Evolutionary conservation across 1,140 invertebrate species (phyloP).

Genomic region (Gryllus bimaculatus): DNA sequence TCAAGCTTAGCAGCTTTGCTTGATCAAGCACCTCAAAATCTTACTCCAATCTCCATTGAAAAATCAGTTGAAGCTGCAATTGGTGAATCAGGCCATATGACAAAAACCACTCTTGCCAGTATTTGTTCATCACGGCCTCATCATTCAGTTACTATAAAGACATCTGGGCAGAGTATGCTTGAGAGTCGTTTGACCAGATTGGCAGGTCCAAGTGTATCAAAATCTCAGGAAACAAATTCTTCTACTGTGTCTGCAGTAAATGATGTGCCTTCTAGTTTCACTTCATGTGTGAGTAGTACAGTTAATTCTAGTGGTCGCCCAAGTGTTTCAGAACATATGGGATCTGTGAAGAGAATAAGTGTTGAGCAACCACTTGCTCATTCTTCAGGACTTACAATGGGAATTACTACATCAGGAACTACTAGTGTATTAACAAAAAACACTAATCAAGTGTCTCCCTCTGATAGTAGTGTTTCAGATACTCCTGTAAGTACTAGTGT

Average conservation of each 20-base stretch:
- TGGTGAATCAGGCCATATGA: not conserved
- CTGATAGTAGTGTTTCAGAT: not conserved
- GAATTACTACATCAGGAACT: slow-evolving; percentile 1
- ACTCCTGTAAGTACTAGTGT: not conserved
- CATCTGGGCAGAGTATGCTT: not conserved
- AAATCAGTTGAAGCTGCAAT: not conserved
- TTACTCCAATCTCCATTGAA: not conserved
- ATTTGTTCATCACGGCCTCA: not conserved
- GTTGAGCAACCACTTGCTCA: not conserved
- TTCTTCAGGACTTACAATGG: not conserved
- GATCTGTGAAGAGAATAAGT: not conserved
- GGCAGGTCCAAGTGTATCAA: not conserved
- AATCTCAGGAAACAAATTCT: not conserved
- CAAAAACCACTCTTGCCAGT: not conserved
- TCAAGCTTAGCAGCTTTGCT: not conserved
- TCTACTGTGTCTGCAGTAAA: not conserved
- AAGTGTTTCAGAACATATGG: not conserved
- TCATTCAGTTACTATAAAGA: not conserved
- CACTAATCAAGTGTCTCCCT: not conserved
- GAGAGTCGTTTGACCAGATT: not conserved
- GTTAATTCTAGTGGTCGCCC: not conserved
- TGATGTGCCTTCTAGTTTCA: not conserved
- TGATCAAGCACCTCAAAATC: not conserved
- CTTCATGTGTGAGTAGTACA: not conserved
- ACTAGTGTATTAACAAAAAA: not conserved